Conservation (phyloP, 2,797 vertebrate genomes). For the Pseudomugil tenellus region DNA sequence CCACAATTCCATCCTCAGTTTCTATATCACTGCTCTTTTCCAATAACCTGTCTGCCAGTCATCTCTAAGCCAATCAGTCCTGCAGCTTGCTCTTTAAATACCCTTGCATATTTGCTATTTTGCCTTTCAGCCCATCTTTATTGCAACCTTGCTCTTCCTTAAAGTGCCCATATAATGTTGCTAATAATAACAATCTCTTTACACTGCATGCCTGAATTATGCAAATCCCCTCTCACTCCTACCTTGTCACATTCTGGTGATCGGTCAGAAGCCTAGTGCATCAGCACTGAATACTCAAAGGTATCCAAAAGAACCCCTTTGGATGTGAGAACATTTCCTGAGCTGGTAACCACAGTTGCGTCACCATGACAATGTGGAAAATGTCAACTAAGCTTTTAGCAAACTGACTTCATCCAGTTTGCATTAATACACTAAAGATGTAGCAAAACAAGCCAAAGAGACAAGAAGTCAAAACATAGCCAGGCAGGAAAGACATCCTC, state of each 20-base stretch:
- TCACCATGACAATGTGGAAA: not conserved
- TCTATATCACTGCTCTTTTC: slow-evolving; percentile 2
- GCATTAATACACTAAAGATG: not conserved
- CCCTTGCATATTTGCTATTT: not conserved
- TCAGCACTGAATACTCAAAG: not conserved
- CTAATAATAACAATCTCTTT: not conserved
- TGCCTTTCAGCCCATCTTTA: not conserved
- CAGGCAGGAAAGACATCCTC: not conserved
- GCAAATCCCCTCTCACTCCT: not conserved
- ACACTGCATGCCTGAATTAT: not conserved
- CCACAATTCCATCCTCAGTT: not conserved
- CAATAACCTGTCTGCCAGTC: not conserved
- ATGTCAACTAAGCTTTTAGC: not conserved
- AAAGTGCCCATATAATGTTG: not conserved
- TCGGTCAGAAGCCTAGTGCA: not conserved
- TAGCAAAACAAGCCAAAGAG: not conserved
- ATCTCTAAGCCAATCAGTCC: slow-evolving; percentile 6
- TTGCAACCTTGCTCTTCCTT: not conserved
- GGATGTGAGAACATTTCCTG: not conserved
- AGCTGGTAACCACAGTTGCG: not conserved
- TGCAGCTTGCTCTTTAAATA: slow-evolving; percentile 1
- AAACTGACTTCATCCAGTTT: not conserved
- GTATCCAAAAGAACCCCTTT: not conserved
- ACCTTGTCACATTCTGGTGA: not conserved
- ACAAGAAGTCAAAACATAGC: not conserved